These are phyloP conservation scores for Arvicanthis niloticus DNA, from an alignment of 2,113 vertebrate species.

Conservation along the genomic window DNA sequence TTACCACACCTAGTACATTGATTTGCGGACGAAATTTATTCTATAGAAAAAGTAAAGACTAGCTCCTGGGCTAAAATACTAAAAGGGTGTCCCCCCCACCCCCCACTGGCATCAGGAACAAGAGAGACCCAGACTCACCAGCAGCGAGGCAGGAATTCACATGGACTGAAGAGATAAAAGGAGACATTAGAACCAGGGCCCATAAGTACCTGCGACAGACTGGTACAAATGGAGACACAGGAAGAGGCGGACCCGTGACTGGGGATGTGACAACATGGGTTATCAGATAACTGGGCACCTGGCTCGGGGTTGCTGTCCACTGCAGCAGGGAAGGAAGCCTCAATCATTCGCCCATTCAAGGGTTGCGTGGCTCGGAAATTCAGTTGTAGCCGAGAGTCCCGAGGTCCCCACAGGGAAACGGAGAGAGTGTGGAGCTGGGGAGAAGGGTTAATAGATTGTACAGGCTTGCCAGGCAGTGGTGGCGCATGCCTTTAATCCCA, in stretches of 20 bases:
- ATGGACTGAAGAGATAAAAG: conserved; percentile 50
- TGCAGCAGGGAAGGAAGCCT: conserved; percentile 69
- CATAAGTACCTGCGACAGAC: conserved; percentile 50
- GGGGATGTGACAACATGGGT: rapidly evolving
- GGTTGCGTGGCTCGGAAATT: conserved; percentile 76
- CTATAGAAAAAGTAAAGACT: neutral
- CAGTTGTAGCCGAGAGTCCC: conserved; percentile 74
- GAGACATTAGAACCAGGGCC: rapidly evolving
- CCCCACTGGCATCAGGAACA: conserved; percentile 48
- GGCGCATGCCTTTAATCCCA: too few species aligned
- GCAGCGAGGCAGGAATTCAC: conserved; percentile 46
- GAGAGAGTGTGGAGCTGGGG: conserved; percentile 75
- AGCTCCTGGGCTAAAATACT: conserved; percentile 50
- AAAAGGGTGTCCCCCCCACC: neutral
- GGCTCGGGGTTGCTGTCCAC: conserved; percentile 42
- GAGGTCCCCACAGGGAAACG: conserved; percentile 68
- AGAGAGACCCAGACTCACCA: conserved; percentile 20
- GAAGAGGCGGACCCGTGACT: neutral
- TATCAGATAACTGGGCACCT: conserved; percentile 57
- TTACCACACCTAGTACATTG: neutral
- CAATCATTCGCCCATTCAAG: conserved; percentile 77
- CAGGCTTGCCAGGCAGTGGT: too few species aligned
- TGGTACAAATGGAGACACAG: neutral
- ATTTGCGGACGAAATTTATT: neutral
- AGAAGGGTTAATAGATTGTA: neutral